Percentiles rank a stretch among this genome's conserved stretches.
These are phyloP conservation scores for Takifugu rubripes DNA, from an alignment of 2,797 vertebrate genomes.

Conservation along the genomic window DNA sequence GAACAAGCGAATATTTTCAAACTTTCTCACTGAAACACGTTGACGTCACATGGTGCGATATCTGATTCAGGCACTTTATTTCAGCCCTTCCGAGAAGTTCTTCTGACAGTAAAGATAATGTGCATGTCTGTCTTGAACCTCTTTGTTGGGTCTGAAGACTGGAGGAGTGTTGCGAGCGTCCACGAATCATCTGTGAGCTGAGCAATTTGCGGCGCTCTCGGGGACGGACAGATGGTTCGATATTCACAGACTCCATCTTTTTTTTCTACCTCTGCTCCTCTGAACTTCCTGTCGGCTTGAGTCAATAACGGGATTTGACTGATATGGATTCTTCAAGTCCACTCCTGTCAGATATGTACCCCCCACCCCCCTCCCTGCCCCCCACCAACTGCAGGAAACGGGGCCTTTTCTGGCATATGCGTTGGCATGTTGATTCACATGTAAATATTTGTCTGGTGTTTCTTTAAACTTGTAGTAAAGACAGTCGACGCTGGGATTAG, in stretches of 20 bases:
- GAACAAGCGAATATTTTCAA: too few species aligned
- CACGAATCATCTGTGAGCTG: conserved; percentile 10
- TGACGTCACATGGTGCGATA: too few species aligned
- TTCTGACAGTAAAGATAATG: too few species aligned
- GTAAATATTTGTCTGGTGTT: too few species aligned
- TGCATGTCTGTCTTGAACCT: too few species aligned
- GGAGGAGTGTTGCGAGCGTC: not conserved
- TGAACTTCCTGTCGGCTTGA: conserved; percentile 31
- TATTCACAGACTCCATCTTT: conserved; percentile 51
- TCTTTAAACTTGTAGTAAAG: too few species aligned
- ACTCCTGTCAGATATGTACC: conserved; percentile 14
- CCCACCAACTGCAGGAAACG: conserved; percentile 5
- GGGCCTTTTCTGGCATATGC: conserved; percentile 1
- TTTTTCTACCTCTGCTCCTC: conserved; percentile 45
- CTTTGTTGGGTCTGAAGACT: too few species aligned
- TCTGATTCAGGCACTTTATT: too few species aligned
- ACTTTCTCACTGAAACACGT: too few species aligned
- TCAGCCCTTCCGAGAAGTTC: too few species aligned
- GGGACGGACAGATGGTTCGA: conserved; percentile 58
- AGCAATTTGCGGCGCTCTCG: conserved; percentile 18
- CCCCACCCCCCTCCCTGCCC: not conserved
- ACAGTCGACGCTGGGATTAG: too few species aligned
- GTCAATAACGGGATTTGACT: conserved; percentile 52
- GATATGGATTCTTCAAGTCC: conserved; percentile 45
- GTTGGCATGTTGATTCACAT: conserved; percentile 7